These are phyloP conservation scores for Drosophila bunnanda DNA, from an alignment of 2,888 invertebrate genomes.

Conservation along the genomic window DNA sequence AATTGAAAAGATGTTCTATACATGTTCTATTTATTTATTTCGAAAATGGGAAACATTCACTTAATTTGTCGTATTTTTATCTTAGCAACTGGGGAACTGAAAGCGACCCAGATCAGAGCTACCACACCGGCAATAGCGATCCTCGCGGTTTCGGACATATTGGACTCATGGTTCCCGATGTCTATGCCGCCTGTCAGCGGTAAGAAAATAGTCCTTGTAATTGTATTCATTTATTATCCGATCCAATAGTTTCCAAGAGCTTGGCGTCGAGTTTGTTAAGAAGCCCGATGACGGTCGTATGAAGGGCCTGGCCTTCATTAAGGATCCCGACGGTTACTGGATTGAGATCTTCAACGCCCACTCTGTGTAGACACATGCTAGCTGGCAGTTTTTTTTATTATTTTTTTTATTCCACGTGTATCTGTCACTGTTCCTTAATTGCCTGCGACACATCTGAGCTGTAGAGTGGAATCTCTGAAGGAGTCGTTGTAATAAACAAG, in stretches of 20 bases:
- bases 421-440: slow-evolving; percentile 29
- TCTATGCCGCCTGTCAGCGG: slow-evolving; percentile 92
- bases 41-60: background rate
- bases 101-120: slow-evolving; percentile 90
- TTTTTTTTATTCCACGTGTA: slow-evolving; percentile 21
- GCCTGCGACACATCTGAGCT: slow-evolving; percentile 18
- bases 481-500: slow-evolving; percentile 22
- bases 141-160: slow-evolving; percentile 97
- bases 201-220: slow-evolving; percentile 29
- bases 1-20: no score
- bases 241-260: slow-evolving; percentile 88
- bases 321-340: slow-evolving; percentile 98
- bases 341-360: slow-evolving; percentile 92
- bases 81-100: slow-evolving; percentile 97
- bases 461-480: slow-evolving; percentile 20
- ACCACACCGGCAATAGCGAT: slow-evolving; percentile 96
- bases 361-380: slow-evolving; percentile 54
- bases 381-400: background rate
- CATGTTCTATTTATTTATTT: no score
- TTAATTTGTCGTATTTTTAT: background rate
- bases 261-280: slow-evolving; percentile 95
- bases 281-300: slow-evolving; percentile 95
- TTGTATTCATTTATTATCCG: background rate
- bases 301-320: slow-evolving; percentile 97
- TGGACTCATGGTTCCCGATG: slow-evolving; percentile 95